These are phyloP conservation scores for Chouioia cunea DNA, from an alignment of 2,888 invertebrate species.

Conservation along the genomic window DNA sequence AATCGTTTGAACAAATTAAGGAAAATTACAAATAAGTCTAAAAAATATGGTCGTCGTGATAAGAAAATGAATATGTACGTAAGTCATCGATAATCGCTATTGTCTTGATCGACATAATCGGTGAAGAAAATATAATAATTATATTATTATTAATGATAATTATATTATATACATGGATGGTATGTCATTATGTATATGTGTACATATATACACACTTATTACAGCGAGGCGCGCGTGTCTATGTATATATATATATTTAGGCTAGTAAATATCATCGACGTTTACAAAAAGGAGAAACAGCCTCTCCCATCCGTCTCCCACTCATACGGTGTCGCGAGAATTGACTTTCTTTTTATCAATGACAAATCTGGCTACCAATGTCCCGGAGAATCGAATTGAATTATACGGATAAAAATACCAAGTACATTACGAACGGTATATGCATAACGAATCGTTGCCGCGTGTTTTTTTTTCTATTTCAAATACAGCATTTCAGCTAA, in stretches of 20 bases:
- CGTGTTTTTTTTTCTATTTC: slow-evolving; percentile 20
- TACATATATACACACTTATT: slow-evolving; percentile 63
- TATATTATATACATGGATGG: slow-evolving; percentile 61
- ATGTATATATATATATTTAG: slow-evolving; percentile 56
- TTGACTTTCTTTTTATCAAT: slow-evolving; percentile 20
- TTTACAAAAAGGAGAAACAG: slow-evolving; percentile 39
- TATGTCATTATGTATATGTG: slow-evolving; percentile 66
- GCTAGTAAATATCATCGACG: slow-evolving; percentile 47
- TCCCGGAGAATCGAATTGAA: slow-evolving; percentile 24
- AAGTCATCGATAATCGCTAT: slow-evolving; percentile 51
- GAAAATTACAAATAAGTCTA: slow-evolving; percentile 36
- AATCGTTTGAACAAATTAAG: slow-evolving; percentile 39
- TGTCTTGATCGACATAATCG: slow-evolving; percentile 50
- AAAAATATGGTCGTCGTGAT: slow-evolving; percentile 47
- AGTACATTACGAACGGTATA: slow-evolving; percentile 24
- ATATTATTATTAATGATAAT: slow-evolving; percentile 39
- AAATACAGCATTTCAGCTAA: slow-evolving; percentile 1
- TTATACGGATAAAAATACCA: slow-evolving; percentile 21
- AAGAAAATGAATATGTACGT: slow-evolving; percentile 50
- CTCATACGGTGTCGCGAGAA: slow-evolving; percentile 25
- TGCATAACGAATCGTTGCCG: slow-evolving; percentile 10
- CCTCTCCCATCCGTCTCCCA: slow-evolving; percentile 47
- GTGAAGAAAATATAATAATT: slow-evolving; percentile 50
- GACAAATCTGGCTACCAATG: slow-evolving; percentile 31
- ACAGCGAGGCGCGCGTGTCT: slow-evolving; percentile 53